These are phyloP conservation scores for Bombus terrestris DNA, from an alignment of 1,140 invertebrate genomes.

Conservation along the genomic window DNA sequence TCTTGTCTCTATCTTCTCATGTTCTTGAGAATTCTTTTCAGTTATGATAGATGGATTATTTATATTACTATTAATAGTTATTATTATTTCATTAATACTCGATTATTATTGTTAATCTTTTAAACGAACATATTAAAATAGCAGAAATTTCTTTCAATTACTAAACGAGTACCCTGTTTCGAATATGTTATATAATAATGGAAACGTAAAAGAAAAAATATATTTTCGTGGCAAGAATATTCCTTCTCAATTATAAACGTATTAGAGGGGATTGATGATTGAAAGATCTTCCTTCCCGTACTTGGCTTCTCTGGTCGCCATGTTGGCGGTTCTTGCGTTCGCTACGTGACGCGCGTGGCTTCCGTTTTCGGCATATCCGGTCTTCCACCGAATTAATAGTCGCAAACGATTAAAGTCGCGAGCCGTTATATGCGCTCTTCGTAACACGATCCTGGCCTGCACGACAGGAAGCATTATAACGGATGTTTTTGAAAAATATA, in stretches of 20 bases:
- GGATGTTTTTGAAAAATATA: constrained; percentile 9
- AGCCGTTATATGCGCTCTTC: constrained; percentile 47
- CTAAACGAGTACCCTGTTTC: no score
- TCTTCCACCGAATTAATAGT: constrained; percentile 53
- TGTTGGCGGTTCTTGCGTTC: constrained; percentile 14
- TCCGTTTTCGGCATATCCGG: constrained; percentile 72
- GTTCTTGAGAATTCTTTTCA: neutral
- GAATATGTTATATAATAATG: neutral
- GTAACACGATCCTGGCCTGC: neutral
- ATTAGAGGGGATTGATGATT: neutral
- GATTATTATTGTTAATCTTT: no score
- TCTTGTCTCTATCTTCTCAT: no score
- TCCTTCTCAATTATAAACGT: no score
- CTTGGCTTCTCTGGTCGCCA: neutral
- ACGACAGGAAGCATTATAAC: constrained; percentile 37
- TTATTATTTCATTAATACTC: no score
- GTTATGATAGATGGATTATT: neutral
- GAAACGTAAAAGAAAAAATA: neutral
- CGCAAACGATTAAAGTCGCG: constrained; percentile 37
- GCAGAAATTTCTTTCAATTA: no score
- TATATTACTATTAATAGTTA: neutral
- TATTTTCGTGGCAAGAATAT: no score
- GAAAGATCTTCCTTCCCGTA: constrained; percentile 1
- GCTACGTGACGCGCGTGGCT: constrained; percentile 69
- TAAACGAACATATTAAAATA: no score